phyloP scores from a whole-genome alignment of 1,140 invertebrate species.

The Adelges cooleyi region DNA sequence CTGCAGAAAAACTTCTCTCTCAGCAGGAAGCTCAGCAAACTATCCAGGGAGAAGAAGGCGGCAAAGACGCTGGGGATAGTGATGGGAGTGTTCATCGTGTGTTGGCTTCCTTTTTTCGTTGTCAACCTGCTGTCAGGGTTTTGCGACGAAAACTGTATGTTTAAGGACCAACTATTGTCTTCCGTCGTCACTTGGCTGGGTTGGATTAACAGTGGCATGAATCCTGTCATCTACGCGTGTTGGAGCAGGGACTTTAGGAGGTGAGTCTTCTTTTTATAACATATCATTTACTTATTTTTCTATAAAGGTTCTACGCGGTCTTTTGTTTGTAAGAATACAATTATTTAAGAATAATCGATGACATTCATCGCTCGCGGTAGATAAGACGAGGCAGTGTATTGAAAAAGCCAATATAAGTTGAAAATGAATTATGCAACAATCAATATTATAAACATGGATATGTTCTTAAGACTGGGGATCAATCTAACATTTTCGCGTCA shows the following conservation, averaged over 20 bases:
- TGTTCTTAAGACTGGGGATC: too few relatives aligned
- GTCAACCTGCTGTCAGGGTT: slow-evolving; percentile 86
- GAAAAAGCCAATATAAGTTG: too few relatives aligned
- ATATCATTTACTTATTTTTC: too few relatives aligned
- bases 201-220: slow-evolving; percentile 98
- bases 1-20: slow-evolving; percentile 75
- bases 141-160: slow-evolving; percentile 66
- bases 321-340: too few relatives aligned
- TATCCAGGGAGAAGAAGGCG: slow-evolving; percentile 90
- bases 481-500: too few relatives aligned
- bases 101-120: slow-evolving; percentile 97
- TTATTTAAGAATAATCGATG: too few relatives aligned
- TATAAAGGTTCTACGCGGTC: too few relatives aligned
- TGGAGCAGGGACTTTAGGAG: slow-evolving; percentile 92
- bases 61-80: slow-evolving; percentile 88
- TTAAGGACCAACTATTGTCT: slow-evolving; percentile 78
- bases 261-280: slow-evolving; percentile 47
- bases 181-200: slow-evolving; percentile 95
- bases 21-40: slow-evolving; percentile 79
- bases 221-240: slow-evolving; percentile 93
- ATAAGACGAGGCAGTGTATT: too few relatives aligned
- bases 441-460: too few relatives aligned
- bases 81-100: slow-evolving; percentile 97
- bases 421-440: too few relatives aligned
- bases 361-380: too few relatives aligned